Evolutionary conservation across 1,140 invertebrate genomes (phyloP).

Genomic region (Eulimnadia texana): DNA sequence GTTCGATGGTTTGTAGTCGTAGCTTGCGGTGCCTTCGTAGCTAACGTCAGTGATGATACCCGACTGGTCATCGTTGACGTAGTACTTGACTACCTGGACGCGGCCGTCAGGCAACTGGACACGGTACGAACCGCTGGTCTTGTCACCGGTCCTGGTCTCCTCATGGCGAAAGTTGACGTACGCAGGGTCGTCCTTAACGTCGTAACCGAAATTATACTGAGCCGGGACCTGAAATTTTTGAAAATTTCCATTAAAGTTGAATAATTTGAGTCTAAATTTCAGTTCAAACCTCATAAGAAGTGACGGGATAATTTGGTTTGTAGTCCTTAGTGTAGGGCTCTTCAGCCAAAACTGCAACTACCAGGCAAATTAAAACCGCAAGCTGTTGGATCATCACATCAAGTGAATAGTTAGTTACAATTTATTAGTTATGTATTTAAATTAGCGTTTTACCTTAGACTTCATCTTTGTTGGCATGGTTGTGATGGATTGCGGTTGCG

Average conservation of each 20-base stretch:
- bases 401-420: no score
- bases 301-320: background rate
- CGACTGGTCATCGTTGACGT: conserved; percentile 18
- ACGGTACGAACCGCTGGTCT: conserved; percentile 20
- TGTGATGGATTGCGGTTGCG: no score
- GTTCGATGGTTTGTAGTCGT: background rate
- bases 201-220: conserved; percentile 22
- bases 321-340: background rate
- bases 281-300: background rate
- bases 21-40: conserved; percentile 20
- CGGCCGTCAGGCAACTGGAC: conserved; percentile 23
- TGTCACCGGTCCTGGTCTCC: conserved; percentile 21
- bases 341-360: background rate
- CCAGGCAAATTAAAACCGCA: background rate
- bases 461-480: background rate
- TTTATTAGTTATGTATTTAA: no score
- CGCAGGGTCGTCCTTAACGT: conserved; percentile 21
- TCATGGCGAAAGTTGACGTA: conserved; percentile 22
- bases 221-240: background rate
- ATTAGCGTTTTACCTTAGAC: background rate
- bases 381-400: no score
- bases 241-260: background rate
- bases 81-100: conserved; percentile 21
- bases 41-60: conserved; percentile 22
- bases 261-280: no score